A percentile compares a stretch with the other conserved stretches of the same genome.
These are phyloP conservation scores for Microctonus hyperodae DNA, from an alignment of 2,888 invertebrate species.

Conservation along the genomic window DNA sequence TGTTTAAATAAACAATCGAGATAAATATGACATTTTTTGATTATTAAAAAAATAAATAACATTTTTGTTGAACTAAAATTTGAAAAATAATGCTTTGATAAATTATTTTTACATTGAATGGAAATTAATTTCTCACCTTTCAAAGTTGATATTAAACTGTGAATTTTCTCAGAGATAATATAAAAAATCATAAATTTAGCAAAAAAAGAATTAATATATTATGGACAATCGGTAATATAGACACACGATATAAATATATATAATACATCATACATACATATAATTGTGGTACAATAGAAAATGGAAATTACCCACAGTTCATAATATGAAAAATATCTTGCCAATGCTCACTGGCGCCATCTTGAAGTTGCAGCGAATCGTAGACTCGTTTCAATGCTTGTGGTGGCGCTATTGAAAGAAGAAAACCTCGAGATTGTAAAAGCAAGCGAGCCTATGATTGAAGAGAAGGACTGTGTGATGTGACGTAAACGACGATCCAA, in stretches of 20 bases:
- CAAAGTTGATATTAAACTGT: neutral
- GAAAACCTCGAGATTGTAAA: slow-evolving; percentile 34
- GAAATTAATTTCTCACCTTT: too few relatives aligned
- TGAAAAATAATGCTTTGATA: too few relatives aligned
- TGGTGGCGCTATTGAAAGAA: slow-evolving; percentile 13
- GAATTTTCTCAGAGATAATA: too few relatives aligned
- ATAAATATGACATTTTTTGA: too few relatives aligned
- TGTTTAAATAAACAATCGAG: too few relatives aligned
- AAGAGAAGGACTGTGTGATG: slow-evolving; percentile 50
- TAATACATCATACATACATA: too few relatives aligned
- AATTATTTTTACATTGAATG: too few relatives aligned
- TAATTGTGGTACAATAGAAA: neutral
- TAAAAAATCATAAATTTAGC: too few relatives aligned
- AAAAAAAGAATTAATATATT: too few relatives aligned
- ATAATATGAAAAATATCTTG: neutral
- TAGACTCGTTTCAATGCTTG: slow-evolving; percentile 40
- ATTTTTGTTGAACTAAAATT: too few relatives aligned
- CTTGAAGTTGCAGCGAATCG: neutral
- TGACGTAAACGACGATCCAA: slow-evolving; percentile 62
- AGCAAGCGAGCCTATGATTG: slow-evolving; percentile 48
- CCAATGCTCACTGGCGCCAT: neutral
- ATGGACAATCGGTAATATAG: neutral
- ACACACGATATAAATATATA: neutral
- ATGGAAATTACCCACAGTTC: neutral
- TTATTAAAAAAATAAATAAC: too few relatives aligned